Percentiles rank a stretch among this genome's conserved stretches.
phyloP scores from a whole-genome alignment of 2,797 vertebrate species.

The Periophthalmus magnuspinnatus region DNA sequence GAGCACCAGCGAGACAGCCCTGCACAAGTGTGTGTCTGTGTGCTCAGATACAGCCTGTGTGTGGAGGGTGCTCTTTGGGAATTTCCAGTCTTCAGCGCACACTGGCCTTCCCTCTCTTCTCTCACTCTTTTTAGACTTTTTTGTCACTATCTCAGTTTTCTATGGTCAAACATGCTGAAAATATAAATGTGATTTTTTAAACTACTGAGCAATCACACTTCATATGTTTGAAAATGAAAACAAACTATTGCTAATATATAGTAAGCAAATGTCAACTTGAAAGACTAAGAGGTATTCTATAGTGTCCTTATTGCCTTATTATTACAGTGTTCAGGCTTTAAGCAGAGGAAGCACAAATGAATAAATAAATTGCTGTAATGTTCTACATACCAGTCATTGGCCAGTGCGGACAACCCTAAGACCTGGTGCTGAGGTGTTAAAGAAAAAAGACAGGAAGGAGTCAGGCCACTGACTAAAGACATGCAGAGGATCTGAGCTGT shows the following conservation, averaged over 20 bases:
- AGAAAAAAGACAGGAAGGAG: conserved; percentile 56
- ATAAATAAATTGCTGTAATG: conserved; percentile 30
- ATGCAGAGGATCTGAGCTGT: conserved; percentile 59
- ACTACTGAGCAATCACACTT: background rate
- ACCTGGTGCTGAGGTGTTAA: conserved; percentile 31
- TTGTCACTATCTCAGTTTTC: conserved; percentile 49
- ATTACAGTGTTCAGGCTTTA: background rate
- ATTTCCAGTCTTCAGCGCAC: conserved; percentile 70
- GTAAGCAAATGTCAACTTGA: background rate
- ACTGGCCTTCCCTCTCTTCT: conserved; percentile 49
- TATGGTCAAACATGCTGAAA: conserved; percentile 55
- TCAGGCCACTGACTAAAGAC: conserved; percentile 50
- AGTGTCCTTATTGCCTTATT: conserved; percentile 2
- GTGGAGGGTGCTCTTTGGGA: conserved; percentile 66
- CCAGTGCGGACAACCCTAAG: conserved; percentile 21
- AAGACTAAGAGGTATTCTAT: background rate
- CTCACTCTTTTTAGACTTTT: conserved; percentile 56
- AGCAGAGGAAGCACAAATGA: conserved; percentile 7
- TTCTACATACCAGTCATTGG: conserved; percentile 19
- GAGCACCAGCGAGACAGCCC: conserved; percentile 31
- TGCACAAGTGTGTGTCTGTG: conserved; percentile 54
- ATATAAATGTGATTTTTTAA: background rate
- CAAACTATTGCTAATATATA: background rate
- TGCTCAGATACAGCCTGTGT: conserved; percentile 54
- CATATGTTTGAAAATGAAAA: conserved; percentile 38